These are phyloP conservation scores for Nannospalax galili DNA, from an alignment of 2,113 vertebrate genomes.

Conservation along the genomic window DNA sequence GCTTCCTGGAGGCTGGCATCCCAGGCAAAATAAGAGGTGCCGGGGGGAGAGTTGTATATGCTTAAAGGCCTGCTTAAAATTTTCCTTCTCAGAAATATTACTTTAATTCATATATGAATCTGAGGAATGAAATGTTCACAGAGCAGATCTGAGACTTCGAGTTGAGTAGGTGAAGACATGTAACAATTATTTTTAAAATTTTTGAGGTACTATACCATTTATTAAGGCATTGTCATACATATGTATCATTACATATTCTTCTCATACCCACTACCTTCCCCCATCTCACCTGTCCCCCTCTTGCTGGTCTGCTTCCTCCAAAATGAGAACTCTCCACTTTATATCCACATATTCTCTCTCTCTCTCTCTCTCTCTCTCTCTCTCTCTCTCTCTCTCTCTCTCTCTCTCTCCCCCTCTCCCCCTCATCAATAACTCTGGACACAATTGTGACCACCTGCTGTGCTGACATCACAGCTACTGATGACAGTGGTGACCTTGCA, in stretches of 20 bases:
- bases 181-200: background rate
- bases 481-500: too few relatives aligned
- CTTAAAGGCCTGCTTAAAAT: slow-evolving; percentile 50
- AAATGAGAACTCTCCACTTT: too few relatives aligned
- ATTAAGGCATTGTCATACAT: too few relatives aligned
- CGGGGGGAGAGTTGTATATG: slow-evolving; percentile 56
- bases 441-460: background rate
- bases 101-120: slow-evolving; percentile 33
- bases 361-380: too few relatives aligned
- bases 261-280: background rate
- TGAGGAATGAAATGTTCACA: slow-evolving; percentile 22
- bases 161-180: background rate
- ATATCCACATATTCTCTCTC: too few relatives aligned
- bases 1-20: background rate
- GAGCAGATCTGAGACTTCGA: background rate
- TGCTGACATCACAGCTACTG: background rate
- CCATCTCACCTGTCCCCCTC: background rate
- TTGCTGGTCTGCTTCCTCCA: background rate
- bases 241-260: background rate
- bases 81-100: slow-evolving; percentile 45
- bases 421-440: background rate
- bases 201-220: background rate
- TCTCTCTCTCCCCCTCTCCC: background rate
- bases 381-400: too few relatives aligned
- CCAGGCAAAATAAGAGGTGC: too few relatives aligned